Evolutionary conservation across 2,113 vertebrate genomes (phyloP), one percentile per base, ranked within the genome.

Genomic region (Macrotus californicus): DNA sequence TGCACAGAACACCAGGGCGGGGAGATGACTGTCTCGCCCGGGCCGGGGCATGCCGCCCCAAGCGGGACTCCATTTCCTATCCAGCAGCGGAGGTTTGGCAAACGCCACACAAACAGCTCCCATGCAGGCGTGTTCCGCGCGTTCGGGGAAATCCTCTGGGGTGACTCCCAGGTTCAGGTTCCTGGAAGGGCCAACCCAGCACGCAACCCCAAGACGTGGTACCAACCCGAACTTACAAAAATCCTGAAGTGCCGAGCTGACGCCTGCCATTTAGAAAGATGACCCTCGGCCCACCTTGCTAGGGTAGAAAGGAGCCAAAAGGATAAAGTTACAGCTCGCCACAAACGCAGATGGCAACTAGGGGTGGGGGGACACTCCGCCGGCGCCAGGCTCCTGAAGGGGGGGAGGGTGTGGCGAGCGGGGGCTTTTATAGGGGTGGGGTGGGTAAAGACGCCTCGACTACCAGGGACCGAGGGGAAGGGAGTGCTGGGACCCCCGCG

Each of bases 401-500:
- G 94, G 61, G 93, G 96, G 93, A 93, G 61, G 93, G 96, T 92
- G 97, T 94, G 96, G 96, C 76, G 36, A 82, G 75, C 43, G 41
- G 43, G 64, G 48, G 92, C 72, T 80, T 16, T 31, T 16, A 29
- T 1, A 24, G 56, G 85, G 31, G 31, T 15, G 64, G 82, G 76
- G 41, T 6, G 34, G 56, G 52, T 36, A 54, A n/a, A 54, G 84
- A 72, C 26, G 39, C 34, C 91, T 12, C 26, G 2, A 46, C 52
- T 54, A 83, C 52, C 48, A 2, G 4, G 4, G 14, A 36, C 1
- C 0, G 59, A 29, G 59, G 59, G 59, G 29, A 64, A 64, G 7
- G 52, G 36, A 70, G 36, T 31, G 50, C 54, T 29, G 43, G 64
- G 54, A n/a, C 39, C 73, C 43, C 79, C 52, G 43, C n/a, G 36